Evolutionary conservation across 2,888 invertebrate genomes (phyloP).

Genomic region (Heliconius cydno): DNA sequence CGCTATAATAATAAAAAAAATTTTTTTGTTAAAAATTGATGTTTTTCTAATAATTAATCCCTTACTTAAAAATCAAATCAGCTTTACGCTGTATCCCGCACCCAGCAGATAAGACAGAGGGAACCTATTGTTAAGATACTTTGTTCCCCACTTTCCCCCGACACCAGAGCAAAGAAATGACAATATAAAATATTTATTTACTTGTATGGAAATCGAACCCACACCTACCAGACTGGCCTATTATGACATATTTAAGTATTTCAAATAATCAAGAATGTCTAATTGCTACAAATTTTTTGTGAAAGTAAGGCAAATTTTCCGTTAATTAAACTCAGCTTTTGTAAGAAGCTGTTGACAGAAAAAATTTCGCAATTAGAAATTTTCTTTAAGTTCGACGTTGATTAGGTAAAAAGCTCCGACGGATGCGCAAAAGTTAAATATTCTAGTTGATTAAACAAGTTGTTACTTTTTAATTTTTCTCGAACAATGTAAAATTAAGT

Average conservation of each 20-base stretch:
- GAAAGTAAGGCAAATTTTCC: background rate
- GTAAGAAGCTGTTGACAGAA: conserved; percentile 28
- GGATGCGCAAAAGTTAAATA: conserved; percentile 22
- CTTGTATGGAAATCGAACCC: too few relatives aligned
- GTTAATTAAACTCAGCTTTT: conserved; percentile 16
- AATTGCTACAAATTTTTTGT: background rate
- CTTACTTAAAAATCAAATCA: too few relatives aligned
- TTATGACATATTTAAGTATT: background rate
- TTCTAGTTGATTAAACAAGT: conserved; percentile 20
- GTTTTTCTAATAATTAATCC: too few relatives aligned
- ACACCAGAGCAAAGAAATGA: too few relatives aligned
- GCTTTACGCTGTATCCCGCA: too few relatives aligned
- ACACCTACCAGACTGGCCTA: background rate
- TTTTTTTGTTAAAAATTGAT: too few relatives aligned
- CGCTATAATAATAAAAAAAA: too few relatives aligned
- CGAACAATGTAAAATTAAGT: background rate
- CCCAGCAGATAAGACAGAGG: too few relatives aligned
- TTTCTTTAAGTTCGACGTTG: conserved; percentile 15
- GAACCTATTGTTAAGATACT: too few relatives aligned
- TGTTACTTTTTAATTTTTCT: background rate
- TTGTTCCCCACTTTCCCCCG: too few relatives aligned
- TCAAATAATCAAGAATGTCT: background rate
- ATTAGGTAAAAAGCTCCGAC: conserved; percentile 9
- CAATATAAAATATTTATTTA: too few relatives aligned
- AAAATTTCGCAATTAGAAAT: conserved; percentile 27